These are phyloP conservation scores for Threskiornis aethiopicus DNA, from an alignment of 2,797 vertebrate genomes.

Conservation along the genomic window DNA sequence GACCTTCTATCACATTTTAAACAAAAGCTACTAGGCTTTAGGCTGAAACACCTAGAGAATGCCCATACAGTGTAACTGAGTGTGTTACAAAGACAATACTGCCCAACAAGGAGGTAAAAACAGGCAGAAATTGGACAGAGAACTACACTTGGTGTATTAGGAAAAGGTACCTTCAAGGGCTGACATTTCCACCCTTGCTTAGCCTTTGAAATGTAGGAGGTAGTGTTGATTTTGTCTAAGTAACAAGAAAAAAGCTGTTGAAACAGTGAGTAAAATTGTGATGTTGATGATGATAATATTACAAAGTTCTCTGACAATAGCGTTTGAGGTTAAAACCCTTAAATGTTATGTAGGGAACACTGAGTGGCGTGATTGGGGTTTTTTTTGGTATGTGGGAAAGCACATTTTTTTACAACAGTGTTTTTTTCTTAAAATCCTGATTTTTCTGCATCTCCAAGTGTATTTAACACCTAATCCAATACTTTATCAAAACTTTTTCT, in stretches of 20 bases:
- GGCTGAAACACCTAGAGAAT: not conserved
- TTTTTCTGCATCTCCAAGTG: not conserved
- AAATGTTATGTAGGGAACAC: not conserved
- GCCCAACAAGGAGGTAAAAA: not conserved
- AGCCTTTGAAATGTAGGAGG: not conserved
- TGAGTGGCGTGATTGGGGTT: not conserved
- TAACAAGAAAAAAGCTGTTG: not conserved
- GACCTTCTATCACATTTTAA: not conserved
- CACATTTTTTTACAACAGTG: not conserved
- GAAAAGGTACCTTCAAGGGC: not conserved
- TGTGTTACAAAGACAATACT: not conserved
- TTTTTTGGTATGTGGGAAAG: not conserved
- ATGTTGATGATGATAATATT: not conserved
- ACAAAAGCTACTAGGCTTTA: not conserved
- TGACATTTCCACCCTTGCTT: not conserved
- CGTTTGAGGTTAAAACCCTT: not conserved
- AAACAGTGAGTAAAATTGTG: not conserved
- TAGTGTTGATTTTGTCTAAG: not conserved
- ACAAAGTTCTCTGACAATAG: not conserved
- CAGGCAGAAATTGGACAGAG: not conserved
- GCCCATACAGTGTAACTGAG: not conserved
- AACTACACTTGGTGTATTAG: not conserved
- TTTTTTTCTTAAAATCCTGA: not conserved
- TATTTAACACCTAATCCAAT: not conserved
- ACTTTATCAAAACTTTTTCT: not conserved